Percentiles rank a stretch among this genome's conserved stretches.
Evolutionary conservation across 2,888 invertebrate species (phyloP).

Genomic region (Stratiomys singularior): DNA sequence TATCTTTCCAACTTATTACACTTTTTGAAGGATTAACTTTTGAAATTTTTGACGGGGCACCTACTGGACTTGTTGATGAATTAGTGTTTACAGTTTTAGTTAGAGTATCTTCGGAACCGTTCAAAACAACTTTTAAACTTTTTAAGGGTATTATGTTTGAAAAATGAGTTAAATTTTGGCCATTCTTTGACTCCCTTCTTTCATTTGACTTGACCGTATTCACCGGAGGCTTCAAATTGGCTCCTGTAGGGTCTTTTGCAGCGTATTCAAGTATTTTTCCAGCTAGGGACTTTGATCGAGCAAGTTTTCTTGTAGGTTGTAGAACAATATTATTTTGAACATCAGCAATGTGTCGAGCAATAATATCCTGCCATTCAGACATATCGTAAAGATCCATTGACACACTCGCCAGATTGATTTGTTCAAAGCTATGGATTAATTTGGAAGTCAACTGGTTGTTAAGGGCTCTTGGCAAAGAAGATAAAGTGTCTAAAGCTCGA

Average conservation of each 20-base stretch:
- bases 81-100: too few species aligned
- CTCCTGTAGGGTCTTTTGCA: slow-evolving; percentile 10
- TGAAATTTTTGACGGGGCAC: too few species aligned
- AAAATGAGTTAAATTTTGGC: background rate
- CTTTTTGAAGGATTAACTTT: too few species aligned
- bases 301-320: background rate
- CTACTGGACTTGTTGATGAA: too few species aligned
- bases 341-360: background rate
- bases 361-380: background rate
- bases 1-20: too few species aligned
- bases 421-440: background rate
- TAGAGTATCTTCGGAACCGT: too few species aligned
- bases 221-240: background rate
- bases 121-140: too few species aligned
- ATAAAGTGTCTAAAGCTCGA: background rate
- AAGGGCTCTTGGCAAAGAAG: background rate
- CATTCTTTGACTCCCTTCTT: background rate
- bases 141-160: too few species aligned
- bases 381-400: background rate
- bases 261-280: slow-evolving; percentile 1
- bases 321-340: background rate
- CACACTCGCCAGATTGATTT: background rate
- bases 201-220: background rate
- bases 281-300: background rate
- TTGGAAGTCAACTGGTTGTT: background rate